Base-by-base conservation (phyloP, 2,888 invertebrate species). In the Clitarchus hookeri region DNA sequence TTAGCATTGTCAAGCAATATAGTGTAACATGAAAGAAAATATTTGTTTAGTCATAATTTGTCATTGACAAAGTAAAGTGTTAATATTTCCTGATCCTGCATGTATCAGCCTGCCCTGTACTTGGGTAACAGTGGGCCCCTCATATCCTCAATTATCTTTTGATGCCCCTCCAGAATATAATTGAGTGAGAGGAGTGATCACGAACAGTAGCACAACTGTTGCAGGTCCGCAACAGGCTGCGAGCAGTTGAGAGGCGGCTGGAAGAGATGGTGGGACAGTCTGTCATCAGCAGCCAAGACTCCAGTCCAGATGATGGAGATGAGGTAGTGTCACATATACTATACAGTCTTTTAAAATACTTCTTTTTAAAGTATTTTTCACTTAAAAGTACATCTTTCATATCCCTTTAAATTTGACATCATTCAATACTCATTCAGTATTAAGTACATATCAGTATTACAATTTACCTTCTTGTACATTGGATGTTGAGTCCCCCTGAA, bases 201-300 rank as follows among this genome's bases (percentile, higher is more conserved):
- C 16, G 65, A 65, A n/a, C 65, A 65, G 65, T 65, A 19, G 3
- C n/a, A 19, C 0, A 19, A n/a, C 65, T 65, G 87, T 88, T 88
- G 84, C 88, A 93, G 93, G 92, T 94, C 87, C 94, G 96, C 77
- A 93, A 93, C 85, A 93, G 94, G 91, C 92, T 96, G 83, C 94
- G 95, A 89, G 90, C 90, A 16, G 93, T 96, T 88, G 96, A 96
- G 88, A 93, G 93, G 86, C 95, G 95, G 89, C 90, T 96, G n/a
- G 93, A 90, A 83, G 90, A 89, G 80, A 84, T 90, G 83, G 87
- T 88, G 12, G 87, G 87, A 48, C 88, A 88, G 48, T 89, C 89
- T 6, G 79, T 89, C 44, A 86, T 87, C n/a, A 85, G 84, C 87
- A 86, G 87, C n/a, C 87, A 86, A 27, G 87, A 88, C 12, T 88